These are phyloP conservation scores for Pristionchus exspectatus DNA, from an alignment of 2,888 invertebrate species.

Conservation along the genomic window DNA sequence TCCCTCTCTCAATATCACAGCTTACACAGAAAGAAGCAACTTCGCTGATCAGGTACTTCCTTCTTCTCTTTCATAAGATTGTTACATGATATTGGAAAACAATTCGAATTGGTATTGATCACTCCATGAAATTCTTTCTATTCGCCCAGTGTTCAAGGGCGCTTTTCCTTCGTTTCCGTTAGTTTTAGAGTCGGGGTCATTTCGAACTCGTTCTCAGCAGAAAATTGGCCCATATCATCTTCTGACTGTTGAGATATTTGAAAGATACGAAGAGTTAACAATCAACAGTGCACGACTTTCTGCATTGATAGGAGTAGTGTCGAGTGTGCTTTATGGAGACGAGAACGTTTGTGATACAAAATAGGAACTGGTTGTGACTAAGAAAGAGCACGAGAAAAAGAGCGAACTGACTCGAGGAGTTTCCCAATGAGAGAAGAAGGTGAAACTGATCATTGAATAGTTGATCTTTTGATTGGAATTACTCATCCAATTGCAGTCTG, in stretches of 20 bases:
- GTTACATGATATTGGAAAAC: background rate
- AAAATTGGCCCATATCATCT: conserved; percentile 1
- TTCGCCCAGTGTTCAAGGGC: conserved; percentile 34
- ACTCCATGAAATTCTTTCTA: background rate
- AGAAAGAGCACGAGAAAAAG: conserved; percentile 27
- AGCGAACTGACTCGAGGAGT: background rate
- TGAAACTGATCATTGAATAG: background rate
- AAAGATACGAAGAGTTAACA: background rate
- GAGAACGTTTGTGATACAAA: conserved; percentile 18
- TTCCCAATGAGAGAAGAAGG: background rate
- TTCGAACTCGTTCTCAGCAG: background rate
- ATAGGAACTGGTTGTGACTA: conserved; percentile 33
- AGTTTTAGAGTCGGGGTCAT: conserved; percentile 10
- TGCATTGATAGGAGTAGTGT: background rate
- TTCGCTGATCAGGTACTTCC: conserved; percentile 67
- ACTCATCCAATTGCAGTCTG: conserved; percentile 58
- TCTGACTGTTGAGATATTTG: background rate
- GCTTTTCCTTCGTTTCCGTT: conserved; percentile 27
- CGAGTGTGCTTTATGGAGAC: background rate
- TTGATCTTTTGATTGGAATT: background rate
- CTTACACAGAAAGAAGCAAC: conserved; percentile 68
- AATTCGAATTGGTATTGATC: background rate
- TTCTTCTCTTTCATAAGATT: background rate
- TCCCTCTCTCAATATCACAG: conserved; percentile 61
- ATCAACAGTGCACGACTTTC: background rate